phyloP scores from a whole-genome alignment of 2,888 invertebrate genomes.

The Notodonta dromedarius region DNA sequence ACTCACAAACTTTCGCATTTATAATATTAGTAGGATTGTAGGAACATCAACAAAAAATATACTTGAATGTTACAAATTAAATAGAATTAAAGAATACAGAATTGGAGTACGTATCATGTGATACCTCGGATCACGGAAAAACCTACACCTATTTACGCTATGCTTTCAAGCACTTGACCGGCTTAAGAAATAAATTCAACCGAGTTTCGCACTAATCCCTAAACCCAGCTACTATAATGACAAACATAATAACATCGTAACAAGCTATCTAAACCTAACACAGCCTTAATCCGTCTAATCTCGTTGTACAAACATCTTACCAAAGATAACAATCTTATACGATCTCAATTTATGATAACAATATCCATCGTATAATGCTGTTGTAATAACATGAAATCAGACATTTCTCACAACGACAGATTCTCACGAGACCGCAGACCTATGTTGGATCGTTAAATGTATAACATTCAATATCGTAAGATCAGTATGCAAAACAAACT shows the following conservation, averaged over 20 bases:
- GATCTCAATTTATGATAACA: conserved; percentile 34
- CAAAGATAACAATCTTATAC: conserved; percentile 30
- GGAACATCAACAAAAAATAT: too few relatives aligned
- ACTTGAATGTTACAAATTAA: too few relatives aligned
- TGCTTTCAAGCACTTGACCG: too few relatives aligned
- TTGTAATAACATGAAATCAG: conserved; percentile 43
- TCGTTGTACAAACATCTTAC: conserved; percentile 26
- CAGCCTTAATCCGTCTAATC: conserved; percentile 29
- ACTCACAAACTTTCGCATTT: too few relatives aligned
- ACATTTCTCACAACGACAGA: conserved; percentile 48
- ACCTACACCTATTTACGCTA: too few relatives aligned
- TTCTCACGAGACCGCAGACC: conserved; percentile 75
- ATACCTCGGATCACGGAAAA: too few relatives aligned
- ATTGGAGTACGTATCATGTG: too few relatives aligned
- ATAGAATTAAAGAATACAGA: too few relatives aligned
- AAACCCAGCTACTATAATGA: conserved; percentile 28
- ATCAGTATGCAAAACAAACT: conserved; percentile 70
- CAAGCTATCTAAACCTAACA: conserved; percentile 33
- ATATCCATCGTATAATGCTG: conserved; percentile 17
- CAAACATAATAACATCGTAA: conserved; percentile 20
- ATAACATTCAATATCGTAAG: conserved; percentile 59
- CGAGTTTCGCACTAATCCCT: conserved; percentile 15
- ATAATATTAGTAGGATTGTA: too few relatives aligned
- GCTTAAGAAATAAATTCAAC: neutral
- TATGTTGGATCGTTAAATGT: conserved; percentile 42